Conservation (phyloP, 2,888 invertebrate species). For the Xestoiulus laeticollis region DNA sequence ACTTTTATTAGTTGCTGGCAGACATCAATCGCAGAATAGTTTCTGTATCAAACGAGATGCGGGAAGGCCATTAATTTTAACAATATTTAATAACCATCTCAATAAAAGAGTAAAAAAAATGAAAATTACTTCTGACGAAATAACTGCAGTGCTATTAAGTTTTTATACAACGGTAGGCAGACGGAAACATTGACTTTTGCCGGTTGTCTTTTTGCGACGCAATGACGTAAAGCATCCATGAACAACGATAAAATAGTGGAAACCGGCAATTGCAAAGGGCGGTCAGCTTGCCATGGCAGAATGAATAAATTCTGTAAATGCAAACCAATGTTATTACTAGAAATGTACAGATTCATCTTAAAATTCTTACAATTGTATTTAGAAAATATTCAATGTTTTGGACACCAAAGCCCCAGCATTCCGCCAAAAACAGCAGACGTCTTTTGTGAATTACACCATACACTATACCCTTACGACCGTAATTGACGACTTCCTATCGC, state of each 20-base stretch:
- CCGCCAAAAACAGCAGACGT: no score
- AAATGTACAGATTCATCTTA: no score
- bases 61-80: background rate
- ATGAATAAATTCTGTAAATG: slow-evolving; percentile 47
- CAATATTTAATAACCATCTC: background rate
- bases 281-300: slow-evolving; percentile 48
- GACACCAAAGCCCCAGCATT: no score
- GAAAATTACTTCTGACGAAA: slow-evolving; percentile 44
- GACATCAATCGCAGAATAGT: slow-evolving; percentile 45
- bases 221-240: slow-evolving; percentile 48
- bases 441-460: no score
- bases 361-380: no score
- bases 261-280: background rate
- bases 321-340: background rate
- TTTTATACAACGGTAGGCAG: slow-evolving; percentile 53
- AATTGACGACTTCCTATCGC: no score
- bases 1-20: slow-evolving; percentile 50
- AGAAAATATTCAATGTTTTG: no score
- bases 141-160: slow-evolving; percentile 53
- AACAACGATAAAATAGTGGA: slow-evolving; percentile 11
- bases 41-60: background rate
- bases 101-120: background rate
- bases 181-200: slow-evolving; percentile 44
- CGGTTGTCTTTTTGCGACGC: slow-evolving; percentile 27
- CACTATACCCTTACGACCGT: no score